These are phyloP conservation scores for Valencia hispanica DNA, from an alignment of 2,797 vertebrate species.

Conservation along the genomic window DNA sequence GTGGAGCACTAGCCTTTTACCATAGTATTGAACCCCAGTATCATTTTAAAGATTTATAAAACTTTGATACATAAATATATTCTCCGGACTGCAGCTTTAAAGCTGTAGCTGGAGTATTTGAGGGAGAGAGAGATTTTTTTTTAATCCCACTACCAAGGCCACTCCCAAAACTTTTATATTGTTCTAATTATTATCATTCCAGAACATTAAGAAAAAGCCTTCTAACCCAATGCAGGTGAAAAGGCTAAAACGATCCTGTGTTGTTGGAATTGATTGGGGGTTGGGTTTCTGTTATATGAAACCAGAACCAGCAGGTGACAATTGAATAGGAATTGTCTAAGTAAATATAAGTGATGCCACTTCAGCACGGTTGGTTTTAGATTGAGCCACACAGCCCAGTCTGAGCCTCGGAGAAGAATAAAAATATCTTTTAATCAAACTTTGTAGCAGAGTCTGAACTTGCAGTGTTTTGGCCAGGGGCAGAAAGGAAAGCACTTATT, in stretches of 20 bases:
- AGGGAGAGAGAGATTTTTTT: background rate
- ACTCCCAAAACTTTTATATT: too few relatives aligned
- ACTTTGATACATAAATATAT: too few relatives aligned
- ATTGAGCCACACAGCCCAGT: background rate
- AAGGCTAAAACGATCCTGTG: background rate
- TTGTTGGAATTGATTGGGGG: background rate
- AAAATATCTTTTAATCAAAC: slow-evolving; percentile 1
- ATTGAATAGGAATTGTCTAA: background rate
- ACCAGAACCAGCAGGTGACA: background rate
- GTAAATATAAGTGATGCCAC: background rate
- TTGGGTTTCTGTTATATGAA: background rate
- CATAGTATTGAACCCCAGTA: too few relatives aligned
- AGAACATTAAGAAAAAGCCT: background rate
- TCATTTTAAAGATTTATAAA: too few relatives aligned
- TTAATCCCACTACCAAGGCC: too few relatives aligned
- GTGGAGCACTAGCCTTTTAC: too few relatives aligned
- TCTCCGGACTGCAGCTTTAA: too few relatives aligned
- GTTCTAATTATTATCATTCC: too few relatives aligned
- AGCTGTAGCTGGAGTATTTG: too few relatives aligned
- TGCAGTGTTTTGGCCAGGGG: background rate
- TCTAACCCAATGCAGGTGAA: background rate
- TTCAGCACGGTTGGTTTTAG: background rate
- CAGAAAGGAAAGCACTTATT: background rate
- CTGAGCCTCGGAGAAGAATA: background rate
- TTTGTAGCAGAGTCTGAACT: background rate